Percentiles rank a stretch among this genome's conserved stretches.
Evolutionary conservation across 1,140 invertebrate genomes (phyloP).

Genomic region (Belonocnema kinseyi): DNA sequence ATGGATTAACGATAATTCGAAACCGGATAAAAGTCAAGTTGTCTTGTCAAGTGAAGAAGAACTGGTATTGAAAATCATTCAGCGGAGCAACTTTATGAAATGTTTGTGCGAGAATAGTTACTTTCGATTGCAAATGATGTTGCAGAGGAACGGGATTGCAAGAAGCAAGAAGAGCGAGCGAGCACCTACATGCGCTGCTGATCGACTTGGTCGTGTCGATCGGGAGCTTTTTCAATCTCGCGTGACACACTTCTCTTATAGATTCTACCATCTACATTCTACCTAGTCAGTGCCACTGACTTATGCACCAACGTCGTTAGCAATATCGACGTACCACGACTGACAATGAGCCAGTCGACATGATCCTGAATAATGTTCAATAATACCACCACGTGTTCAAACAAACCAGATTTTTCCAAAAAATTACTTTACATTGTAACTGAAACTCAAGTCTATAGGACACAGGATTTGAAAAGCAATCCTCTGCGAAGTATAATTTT

Average conservation of each 20-base stretch:
- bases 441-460: too few relatives aligned
- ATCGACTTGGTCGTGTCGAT: not conserved
- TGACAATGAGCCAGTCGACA: too few relatives aligned
- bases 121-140: slow-evolving; percentile 29
- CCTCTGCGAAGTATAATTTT: too few relatives aligned
- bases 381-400: too few relatives aligned
- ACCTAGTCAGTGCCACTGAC: not conserved
- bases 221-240: slow-evolving; percentile 28
- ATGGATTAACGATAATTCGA: not conserved
- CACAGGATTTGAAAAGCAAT: too few relatives aligned
- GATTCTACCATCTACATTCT: not conserved
- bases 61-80: not conserved
- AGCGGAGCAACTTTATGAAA: not conserved
- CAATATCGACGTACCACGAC: not conserved
- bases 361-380: too few relatives aligned
- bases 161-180: slow-evolving; percentile 11
- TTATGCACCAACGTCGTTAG: not conserved
- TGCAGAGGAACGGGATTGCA: not conserved
- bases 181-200: not conserved
- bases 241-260: slow-evolving; percentile 17
- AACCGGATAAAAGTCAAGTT: not conserved
- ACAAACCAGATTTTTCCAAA: too few relatives aligned
- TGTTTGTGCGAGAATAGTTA: slow-evolving; percentile 14
- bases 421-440: too few relatives aligned
- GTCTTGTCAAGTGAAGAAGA: not conserved